These are phyloP conservation scores for Pelvicachromis taeniatus DNA, from an alignment of 2,113 vertebrate species.

Conservation along the genomic window DNA sequence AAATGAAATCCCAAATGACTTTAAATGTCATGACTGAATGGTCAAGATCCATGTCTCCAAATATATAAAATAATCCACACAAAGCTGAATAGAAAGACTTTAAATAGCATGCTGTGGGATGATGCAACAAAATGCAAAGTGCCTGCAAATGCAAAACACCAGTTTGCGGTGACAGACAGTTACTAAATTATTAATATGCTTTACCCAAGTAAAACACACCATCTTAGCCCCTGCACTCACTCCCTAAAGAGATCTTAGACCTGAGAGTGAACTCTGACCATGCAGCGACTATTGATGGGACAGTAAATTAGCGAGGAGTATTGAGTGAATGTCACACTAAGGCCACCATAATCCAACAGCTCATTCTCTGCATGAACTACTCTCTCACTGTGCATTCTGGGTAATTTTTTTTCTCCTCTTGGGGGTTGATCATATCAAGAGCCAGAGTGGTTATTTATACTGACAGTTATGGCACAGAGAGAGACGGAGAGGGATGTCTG, in stretches of 20 bases:
- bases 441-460: slow-evolving; percentile 50
- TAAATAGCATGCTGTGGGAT: neutral
- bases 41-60: neutral
- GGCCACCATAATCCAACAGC: slow-evolving; percentile 42
- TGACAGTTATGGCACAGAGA: slow-evolving; percentile 40
- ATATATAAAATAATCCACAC: neutral
- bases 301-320: slow-evolving; percentile 1
- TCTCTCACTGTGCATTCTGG: slow-evolving; percentile 54
- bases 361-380: slow-evolving; percentile 14
- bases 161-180: neutral
- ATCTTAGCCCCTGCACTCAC: neutral
- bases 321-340: slow-evolving; percentile 30
- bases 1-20: neutral
- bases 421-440: slow-evolving; percentile 55
- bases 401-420: slow-evolving; percentile 59
- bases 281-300: neutral
- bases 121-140: neutral
- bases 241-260: neutral
- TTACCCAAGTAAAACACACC: neutral
- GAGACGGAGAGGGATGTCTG: neutral
- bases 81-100: neutral
- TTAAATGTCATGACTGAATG: neutral
- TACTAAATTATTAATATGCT: neutral
- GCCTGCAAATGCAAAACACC: neutral
- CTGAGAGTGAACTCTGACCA: neutral